Conservation (phyloP, 2,797 vertebrate species). For the Sus cebifrons region DNA sequence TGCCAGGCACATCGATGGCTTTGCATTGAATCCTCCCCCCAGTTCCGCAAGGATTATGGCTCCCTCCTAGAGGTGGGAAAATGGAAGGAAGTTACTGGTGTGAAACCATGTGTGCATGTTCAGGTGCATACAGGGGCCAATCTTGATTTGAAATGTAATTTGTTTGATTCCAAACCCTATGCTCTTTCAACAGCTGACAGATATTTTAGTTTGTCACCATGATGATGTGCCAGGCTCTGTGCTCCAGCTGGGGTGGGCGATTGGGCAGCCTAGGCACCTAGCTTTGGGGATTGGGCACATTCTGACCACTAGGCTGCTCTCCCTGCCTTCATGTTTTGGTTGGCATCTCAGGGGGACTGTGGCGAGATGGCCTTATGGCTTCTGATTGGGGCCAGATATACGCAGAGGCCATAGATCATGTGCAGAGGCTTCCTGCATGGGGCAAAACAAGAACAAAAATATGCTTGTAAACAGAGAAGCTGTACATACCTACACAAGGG, state of each 20-base stretch:
- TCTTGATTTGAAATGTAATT: background rate
- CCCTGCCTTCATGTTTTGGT: too few relatives aligned
- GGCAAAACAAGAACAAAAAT: background rate
- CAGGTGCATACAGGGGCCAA: background rate
- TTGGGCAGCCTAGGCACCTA: background rate
- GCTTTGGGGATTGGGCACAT: background rate
- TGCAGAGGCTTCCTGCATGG: background rate
- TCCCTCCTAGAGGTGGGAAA: background rate
- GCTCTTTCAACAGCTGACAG: background rate
- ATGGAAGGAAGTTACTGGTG: background rate
- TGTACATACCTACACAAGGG: background rate
- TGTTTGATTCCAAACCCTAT: background rate
- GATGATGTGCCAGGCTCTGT: accelerated
- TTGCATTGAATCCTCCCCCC: background rate
- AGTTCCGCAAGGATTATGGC: background rate
- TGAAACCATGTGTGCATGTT: background rate
- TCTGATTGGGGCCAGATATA: background rate
- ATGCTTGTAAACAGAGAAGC: background rate
- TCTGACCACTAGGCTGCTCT: background rate
- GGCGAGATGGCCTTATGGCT: background rate
- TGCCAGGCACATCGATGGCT: background rate
- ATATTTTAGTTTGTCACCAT: background rate
- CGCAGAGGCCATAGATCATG: background rate
- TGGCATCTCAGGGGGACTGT: background rate
- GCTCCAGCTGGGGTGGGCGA: accelerated